A percentile compares a stretch with the other conserved stretches of the same genome.
Conservation (phyloP, 2,888 invertebrate genomes). For the Thalpophila matura region DNA sequence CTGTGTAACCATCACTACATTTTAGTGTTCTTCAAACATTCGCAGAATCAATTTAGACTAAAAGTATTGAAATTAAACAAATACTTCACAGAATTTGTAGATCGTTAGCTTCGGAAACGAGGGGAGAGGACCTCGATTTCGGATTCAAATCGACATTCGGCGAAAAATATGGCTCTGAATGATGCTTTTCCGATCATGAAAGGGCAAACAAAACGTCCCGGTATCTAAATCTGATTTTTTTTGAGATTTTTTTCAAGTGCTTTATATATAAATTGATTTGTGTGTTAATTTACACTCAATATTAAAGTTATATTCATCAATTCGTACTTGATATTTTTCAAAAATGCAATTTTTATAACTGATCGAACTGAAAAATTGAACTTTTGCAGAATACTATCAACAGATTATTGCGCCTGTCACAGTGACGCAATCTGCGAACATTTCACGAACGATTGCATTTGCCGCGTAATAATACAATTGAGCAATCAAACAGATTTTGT, state of each 20-base stretch:
- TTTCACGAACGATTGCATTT: conserved; percentile 52
- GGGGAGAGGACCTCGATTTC: conserved; percentile 40
- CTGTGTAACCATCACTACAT: conserved; percentile 12
- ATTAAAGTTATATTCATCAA: conserved; percentile 3
- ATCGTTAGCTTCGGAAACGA: conserved; percentile 39
- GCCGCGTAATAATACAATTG: conserved; percentile 48
- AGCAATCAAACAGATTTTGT: conserved; percentile 50
- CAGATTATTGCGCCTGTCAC: conserved; percentile 36
- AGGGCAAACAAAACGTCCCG: conserved; percentile 41
- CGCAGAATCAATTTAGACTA: conserved; percentile 43
- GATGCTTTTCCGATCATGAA: conserved; percentile 49
- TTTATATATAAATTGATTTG: conserved; percentile 8
- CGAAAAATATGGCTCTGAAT: conserved; percentile 49
- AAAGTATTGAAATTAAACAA: conserved; percentile 53
- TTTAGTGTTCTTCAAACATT: conserved; percentile 24
- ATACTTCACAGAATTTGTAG: conserved; percentile 49
- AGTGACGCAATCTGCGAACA: conserved; percentile 38
- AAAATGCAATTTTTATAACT: neutral
- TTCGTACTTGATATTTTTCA: conserved; percentile 3
- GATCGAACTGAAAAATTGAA: conserved; percentile 11
- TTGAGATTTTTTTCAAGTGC: neutral
- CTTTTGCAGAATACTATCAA: conserved; percentile 26
- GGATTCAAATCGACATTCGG: conserved; percentile 44
- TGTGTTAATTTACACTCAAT: neutral
- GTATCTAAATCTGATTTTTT: conserved; percentile 24